Percentiles rank a stretch among this genome's conserved stretches.
These are phyloP conservation scores for Heptranchias perlo DNA, from an alignment of 2,113 vertebrate genomes.

Conservation along the genomic window DNA sequence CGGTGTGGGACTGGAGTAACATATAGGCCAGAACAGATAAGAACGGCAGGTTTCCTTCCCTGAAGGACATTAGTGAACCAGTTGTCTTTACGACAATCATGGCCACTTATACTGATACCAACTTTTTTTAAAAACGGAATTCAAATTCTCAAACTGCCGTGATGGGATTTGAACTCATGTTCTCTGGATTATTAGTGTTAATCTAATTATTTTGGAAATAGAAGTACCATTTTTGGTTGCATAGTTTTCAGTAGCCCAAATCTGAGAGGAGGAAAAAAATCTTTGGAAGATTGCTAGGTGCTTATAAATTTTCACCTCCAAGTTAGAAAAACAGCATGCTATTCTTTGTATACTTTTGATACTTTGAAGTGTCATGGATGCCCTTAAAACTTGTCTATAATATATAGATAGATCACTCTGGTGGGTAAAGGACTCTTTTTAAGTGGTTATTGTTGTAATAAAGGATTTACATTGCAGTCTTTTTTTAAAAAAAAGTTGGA, in stretches of 20 bases:
- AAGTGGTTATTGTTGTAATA: slow-evolving; percentile 46
- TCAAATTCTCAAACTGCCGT: not conserved
- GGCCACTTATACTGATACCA: not conserved
- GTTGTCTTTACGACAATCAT: not conserved
- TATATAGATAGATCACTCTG: not conserved
- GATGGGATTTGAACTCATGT: not conserved
- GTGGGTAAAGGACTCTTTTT: not conserved
- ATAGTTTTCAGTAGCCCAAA: not conserved
- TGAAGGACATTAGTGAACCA: not conserved
- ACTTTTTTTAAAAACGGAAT: not conserved
- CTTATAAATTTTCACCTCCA: not conserved
- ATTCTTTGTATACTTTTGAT: not conserved
- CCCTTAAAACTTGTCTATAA: no score
- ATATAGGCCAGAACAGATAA: not conserved
- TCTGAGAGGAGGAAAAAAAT: not conserved
- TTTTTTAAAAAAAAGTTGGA: slow-evolving; percentile 45
- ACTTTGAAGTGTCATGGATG: not conserved
- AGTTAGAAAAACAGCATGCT: not conserved
- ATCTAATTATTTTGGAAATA: no score
- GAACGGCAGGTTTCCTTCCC: not conserved
- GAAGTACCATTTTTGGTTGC: not conserved
- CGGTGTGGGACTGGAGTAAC: not conserved
- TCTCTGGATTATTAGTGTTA: no score
- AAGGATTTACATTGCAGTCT: slow-evolving; percentile 46
- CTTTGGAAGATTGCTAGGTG: not conserved